Conservation (phyloP, 2,113 vertebrate species). For the Pelobates fuscus region DNA sequence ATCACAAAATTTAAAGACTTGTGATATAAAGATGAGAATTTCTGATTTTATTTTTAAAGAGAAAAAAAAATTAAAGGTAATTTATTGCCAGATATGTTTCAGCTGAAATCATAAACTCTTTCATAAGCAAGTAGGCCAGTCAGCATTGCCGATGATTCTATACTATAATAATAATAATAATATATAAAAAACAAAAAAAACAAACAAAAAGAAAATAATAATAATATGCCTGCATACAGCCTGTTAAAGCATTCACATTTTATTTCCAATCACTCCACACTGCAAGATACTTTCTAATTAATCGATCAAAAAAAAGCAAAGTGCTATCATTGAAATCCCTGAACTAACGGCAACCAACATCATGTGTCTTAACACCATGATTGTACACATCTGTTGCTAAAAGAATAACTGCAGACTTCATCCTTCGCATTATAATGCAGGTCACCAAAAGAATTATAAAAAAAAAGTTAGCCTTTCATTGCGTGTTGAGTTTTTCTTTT, state of each 20-base stretch:
- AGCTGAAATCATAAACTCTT: slow-evolving; percentile 12
- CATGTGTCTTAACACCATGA: slow-evolving; percentile 54
- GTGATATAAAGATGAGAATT: neutral
- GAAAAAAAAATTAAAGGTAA: neutral
- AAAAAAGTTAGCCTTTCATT: neutral
- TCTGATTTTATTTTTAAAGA: slow-evolving; percentile 1
- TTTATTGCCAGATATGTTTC: slow-evolving; percentile 37
- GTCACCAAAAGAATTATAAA: neutral
- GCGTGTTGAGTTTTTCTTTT: neutral
- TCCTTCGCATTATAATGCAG: slow-evolving; percentile 48
- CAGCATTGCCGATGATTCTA: neutral
- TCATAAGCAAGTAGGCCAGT: neutral
- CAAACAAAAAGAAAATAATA: too few relatives aligned
- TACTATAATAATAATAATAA: slow-evolving; percentile 15
- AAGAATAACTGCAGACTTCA: slow-evolving; percentile 47
- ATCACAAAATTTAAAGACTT: slow-evolving; percentile 3
- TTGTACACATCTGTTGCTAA: slow-evolving; percentile 41
- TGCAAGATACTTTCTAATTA: neutral
- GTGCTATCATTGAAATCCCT: slow-evolving; percentile 70
- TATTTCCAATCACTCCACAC: slow-evolving; percentile 50
- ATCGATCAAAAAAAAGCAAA: slow-evolving; percentile 61
- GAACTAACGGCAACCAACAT: slow-evolving; percentile 58
- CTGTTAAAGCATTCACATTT: slow-evolving; percentile 63
- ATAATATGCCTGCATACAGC: slow-evolving; percentile 15
- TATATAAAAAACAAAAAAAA: too few relatives aligned